Conservation (phyloP, 2,888 invertebrate genomes). For the Branchellion lobata region DNA sequence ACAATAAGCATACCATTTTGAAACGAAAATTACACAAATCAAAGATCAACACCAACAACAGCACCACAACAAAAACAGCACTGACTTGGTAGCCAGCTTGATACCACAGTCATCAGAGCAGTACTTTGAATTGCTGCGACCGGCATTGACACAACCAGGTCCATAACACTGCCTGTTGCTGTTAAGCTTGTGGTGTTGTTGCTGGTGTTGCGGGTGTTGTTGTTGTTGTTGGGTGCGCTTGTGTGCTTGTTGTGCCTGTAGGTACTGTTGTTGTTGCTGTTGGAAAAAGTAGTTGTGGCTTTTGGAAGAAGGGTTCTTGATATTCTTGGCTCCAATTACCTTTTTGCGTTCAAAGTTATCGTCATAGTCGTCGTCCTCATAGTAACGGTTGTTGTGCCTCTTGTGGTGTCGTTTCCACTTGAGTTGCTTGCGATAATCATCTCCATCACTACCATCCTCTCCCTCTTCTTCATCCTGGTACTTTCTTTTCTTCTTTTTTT, state of each 20-base stretch:
- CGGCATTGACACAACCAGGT: constrained; percentile 78
- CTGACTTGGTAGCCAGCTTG: constrained; percentile 77
- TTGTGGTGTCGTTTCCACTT: constrained; percentile 13
- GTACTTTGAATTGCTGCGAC: constrained; percentile 82
- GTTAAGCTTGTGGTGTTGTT: background rate
- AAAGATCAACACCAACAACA: no score
- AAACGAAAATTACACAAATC: no score
- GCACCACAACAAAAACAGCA: no score
- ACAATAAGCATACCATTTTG: no score
- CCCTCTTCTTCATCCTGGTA: background rate
- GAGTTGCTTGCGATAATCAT: background rate
- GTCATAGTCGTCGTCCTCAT: constrained; percentile 32
- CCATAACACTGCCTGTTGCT: constrained; percentile 80
- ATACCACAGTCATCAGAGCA: constrained; percentile 89
- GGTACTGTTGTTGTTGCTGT: constrained; percentile 17
- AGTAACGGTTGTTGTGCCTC: constrained; percentile 4
- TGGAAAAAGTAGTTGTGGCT: background rate
- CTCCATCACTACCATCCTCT: background rate
- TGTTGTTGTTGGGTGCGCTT: background rate
- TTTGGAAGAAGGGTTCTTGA: background rate
- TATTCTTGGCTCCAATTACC: background rate
- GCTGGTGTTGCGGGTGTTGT: background rate
- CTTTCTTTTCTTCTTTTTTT: background rate
- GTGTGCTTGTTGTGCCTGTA: constrained; percentile 3
- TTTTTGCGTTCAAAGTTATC: background rate